Evolutionary conservation across 1,140 invertebrate species (phyloP).

Genomic region (Copidosoma floridanum): DNA sequence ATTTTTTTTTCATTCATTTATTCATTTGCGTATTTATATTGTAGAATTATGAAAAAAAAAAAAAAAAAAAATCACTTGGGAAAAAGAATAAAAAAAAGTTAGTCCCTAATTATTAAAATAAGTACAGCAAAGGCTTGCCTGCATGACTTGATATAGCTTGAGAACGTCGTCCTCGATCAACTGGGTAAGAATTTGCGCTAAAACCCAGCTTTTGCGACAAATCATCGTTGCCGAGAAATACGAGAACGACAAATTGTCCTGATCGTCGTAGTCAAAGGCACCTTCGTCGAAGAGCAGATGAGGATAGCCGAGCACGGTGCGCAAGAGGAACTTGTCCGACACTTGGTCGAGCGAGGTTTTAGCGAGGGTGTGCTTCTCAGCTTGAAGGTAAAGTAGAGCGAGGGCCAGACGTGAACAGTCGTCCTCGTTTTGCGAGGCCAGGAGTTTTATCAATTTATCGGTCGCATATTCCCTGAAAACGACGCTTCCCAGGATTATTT

Average conservation of each 20-base stretch:
- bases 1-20: too few species aligned
- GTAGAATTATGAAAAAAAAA: too few species aligned
- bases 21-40: too few species aligned
- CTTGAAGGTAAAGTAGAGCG: conserved; percentile 57
- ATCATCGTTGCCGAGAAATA: conserved; percentile 60
- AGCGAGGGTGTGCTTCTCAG: conserved; percentile 55
- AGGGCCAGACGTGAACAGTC: conserved; percentile 53
- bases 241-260: conserved; percentile 56
- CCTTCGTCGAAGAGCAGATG: conserved; percentile 58
- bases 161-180: conserved; percentile 52
- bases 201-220: conserved; percentile 50
- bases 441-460: conserved; percentile 58
- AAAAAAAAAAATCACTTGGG: too few species aligned
- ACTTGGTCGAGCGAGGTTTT: conserved; percentile 53
- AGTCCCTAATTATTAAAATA: not conserved
- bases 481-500: conserved; percentile 58
- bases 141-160: conserved; percentile 58
- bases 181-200: conserved; percentile 53
- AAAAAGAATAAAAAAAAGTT: too few species aligned
- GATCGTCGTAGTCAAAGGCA: conserved; percentile 41
- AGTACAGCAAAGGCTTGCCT: conserved; percentile 35
- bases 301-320: conserved; percentile 53
- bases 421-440: conserved; percentile 38
- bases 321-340: conserved; percentile 40
- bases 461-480: conserved; percentile 61